Percentiles rank a stretch among this genome's conserved stretches.
Evolutionary conservation across 2,888 invertebrate genomes (phyloP).

Genomic region (Portevinia maculata): DNA sequence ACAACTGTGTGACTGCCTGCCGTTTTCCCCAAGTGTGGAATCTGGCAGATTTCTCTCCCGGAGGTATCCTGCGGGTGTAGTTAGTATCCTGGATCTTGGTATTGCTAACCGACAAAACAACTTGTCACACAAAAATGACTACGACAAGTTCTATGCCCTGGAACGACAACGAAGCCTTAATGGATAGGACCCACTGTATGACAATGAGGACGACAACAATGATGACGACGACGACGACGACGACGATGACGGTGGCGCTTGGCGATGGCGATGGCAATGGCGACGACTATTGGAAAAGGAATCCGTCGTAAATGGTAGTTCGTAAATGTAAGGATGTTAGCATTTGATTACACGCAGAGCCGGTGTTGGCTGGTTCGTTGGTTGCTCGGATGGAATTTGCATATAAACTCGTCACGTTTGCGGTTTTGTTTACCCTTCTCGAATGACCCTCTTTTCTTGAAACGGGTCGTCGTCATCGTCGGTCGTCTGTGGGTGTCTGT

Average conservation of each 20-base stretch:
- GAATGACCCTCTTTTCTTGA: constrained; percentile 53
- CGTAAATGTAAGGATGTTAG: constrained; percentile 52
- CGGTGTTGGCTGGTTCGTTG: constrained; percentile 53
- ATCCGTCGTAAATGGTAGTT: constrained; percentile 36
- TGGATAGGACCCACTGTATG: constrained; percentile 7
- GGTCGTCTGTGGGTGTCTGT: not conserved
- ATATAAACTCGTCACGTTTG: constrained; percentile 73
- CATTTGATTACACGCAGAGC: constrained; percentile 61
- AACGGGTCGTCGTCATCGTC: not conserved
- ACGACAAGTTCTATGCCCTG: constrained; percentile 55
- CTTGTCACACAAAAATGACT: constrained; percentile 69
- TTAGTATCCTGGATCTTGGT: constrained; percentile 55
- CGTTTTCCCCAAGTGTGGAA: constrained; percentile 58
- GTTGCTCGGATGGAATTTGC: constrained; percentile 59
- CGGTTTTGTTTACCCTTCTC: constrained; percentile 64
- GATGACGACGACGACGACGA: constrained; percentile 20
- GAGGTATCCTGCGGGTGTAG: constrained; percentile 69
- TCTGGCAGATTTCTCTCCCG: constrained; percentile 67
- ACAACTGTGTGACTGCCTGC: constrained; percentile 48
- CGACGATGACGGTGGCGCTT: constrained; percentile 15
- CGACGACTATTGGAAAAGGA: constrained; percentile 8
- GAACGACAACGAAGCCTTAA: constrained; percentile 52
- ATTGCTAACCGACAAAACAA: constrained; percentile 72
- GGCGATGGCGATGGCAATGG: constrained; percentile 8
- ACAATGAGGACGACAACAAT: constrained; percentile 24